phyloP scores from a whole-genome alignment of 2,113 vertebrate species.

The Tachycineta bicolor region DNA sequence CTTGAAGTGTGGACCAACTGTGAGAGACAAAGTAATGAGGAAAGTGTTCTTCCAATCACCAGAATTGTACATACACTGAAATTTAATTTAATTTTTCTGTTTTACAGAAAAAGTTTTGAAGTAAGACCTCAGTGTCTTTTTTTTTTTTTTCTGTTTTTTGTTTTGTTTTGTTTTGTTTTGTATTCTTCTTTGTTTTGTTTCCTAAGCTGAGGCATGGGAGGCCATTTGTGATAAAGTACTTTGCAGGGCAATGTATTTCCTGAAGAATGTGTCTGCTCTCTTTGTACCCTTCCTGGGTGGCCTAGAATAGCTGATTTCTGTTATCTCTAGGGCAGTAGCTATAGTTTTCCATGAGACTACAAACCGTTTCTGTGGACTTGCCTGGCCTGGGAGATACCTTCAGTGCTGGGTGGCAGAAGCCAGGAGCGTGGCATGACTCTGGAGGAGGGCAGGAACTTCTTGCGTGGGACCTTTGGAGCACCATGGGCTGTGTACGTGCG shows the following conservation, averaged over 20 bases:
- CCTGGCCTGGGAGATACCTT: background rate
- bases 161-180: too few relatives aligned
- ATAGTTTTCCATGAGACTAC: background rate
- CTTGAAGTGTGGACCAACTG: background rate
- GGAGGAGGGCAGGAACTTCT: background rate
- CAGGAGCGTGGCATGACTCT: background rate
- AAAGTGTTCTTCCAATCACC: background rate
- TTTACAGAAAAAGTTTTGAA: background rate
- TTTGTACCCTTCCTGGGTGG: background rate
- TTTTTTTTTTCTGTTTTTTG: background rate
- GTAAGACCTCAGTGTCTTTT: background rate
- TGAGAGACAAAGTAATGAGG: background rate
- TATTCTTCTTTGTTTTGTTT: background rate
- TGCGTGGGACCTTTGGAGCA: background rate
- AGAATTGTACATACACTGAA: background rate
- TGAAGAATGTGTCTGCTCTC: background rate
- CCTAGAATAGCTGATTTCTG: background rate
- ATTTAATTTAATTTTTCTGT: background rate
- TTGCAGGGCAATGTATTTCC: background rate
- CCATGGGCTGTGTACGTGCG: rapidly evolving
- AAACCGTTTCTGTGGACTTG: background rate
- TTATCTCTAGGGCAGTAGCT: background rate
- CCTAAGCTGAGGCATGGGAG: background rate
- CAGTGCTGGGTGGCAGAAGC: background rate
- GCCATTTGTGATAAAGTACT: background rate